Evolutionary conservation across 2,113 vertebrate species (phyloP).

Genomic region (Tauraco erythrolophus): DNA sequence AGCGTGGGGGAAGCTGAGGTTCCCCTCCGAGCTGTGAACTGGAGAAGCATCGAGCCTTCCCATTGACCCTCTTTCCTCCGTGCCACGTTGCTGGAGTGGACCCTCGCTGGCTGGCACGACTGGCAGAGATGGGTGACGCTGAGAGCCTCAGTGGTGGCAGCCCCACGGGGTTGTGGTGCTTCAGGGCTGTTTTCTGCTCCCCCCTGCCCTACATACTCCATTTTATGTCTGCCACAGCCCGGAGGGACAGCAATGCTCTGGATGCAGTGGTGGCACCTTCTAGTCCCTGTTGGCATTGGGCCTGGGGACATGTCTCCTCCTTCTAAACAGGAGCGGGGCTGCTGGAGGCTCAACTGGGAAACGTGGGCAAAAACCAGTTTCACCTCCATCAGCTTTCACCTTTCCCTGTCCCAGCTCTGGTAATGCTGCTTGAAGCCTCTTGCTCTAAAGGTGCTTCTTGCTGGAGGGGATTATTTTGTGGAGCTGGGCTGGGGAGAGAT

Average conservation of each 20-base stretch:
- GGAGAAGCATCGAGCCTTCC: neutral
- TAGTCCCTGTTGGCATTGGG: neutral
- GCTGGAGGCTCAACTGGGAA: neutral
- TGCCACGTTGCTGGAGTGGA: rapidly evolving
- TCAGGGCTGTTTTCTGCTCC: neutral
- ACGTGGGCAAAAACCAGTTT: neutral
- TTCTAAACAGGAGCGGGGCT: neutral
- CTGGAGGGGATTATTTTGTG: neutral
- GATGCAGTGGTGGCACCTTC: neutral
- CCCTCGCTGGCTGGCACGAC: neutral
- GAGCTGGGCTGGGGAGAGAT: neutral
- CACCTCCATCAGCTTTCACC: neutral
- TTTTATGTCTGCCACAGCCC: neutral
- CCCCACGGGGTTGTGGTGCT: neutral
- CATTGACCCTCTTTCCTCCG: rapidly evolving
- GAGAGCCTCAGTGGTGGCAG: neutral
- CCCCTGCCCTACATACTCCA: rapidly evolving
- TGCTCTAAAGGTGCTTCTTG: neutral
- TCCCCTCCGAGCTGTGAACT: neutral
- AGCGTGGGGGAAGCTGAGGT: rapidly evolving
- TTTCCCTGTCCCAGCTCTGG: neutral
- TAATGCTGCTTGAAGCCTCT: neutral
- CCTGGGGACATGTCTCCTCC: rapidly evolving
- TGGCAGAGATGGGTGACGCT: rapidly evolving
- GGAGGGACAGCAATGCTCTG: neutral